Evolutionary conservation across 2,888 invertebrate species (phyloP).

Genomic region (Cephus sareptanus): DNA sequence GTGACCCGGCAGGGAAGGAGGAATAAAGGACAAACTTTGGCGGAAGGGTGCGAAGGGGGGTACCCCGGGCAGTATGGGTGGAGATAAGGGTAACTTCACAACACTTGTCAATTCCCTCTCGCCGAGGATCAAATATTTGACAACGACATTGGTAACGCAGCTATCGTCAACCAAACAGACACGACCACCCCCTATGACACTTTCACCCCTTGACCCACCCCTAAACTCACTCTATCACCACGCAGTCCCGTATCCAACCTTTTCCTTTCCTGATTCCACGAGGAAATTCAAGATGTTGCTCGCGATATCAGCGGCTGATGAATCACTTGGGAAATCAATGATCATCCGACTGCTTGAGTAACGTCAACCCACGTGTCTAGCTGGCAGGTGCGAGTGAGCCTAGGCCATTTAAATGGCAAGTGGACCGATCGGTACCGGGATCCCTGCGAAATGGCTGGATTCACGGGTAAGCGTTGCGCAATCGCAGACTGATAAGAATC

Average conservation of each 20-base stretch:
- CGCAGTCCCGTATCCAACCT: not conserved
- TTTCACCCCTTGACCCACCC: not conserved
- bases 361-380: not conserved
- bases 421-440: not conserved
- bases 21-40: not conserved
- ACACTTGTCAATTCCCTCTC: not conserved
- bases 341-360: not conserved
- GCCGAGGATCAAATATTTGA: not conserved
- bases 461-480: not conserved
- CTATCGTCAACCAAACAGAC: not conserved
- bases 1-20: not conserved
- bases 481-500: not conserved
- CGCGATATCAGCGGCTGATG: not conserved
- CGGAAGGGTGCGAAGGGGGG: not conserved
- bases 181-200: not conserved
- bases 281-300: not conserved
- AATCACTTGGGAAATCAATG: not conserved
- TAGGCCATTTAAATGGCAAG: not conserved
- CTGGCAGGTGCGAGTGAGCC: not conserved
- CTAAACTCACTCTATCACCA: not conserved
- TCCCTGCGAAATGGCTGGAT: not conserved
- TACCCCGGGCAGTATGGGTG: not conserved
- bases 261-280: not conserved
- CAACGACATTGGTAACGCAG: not conserved
- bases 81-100: not conserved